Conservation (phyloP, 2,113 vertebrate genomes). For the Lepisosteus oculatus region DNA sequence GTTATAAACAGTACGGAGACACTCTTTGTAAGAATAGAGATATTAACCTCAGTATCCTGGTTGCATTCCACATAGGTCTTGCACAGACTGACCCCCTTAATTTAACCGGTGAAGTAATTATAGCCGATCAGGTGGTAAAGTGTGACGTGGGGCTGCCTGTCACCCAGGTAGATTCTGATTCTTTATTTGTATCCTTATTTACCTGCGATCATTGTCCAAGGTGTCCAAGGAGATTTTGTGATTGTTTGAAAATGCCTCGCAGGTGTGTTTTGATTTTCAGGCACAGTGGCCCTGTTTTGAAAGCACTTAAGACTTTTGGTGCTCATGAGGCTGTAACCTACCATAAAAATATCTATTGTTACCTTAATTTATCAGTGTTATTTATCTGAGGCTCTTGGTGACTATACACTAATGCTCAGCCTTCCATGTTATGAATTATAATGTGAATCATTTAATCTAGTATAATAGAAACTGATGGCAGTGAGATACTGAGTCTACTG, state of each 20-base stretch:
- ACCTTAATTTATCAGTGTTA: constrained; percentile 65
- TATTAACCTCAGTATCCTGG: too few relatives aligned
- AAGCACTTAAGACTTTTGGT: constrained; percentile 27
- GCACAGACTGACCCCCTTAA: too few relatives aligned
- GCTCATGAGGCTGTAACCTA: constrained; percentile 59
- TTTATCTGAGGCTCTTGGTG: constrained; percentile 62
- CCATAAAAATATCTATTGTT: constrained; percentile 36
- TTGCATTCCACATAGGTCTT: too few relatives aligned
- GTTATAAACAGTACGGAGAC: too few relatives aligned
- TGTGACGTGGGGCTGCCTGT: too few relatives aligned
- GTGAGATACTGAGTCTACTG: background rate
- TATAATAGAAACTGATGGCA: constrained; percentile 62
- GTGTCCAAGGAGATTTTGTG: background rate
- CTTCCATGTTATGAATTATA: constrained; percentile 67
- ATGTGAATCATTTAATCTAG: constrained; percentile 66
- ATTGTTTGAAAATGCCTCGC: background rate
- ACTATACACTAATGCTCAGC: constrained; percentile 70
- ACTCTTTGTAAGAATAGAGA: too few relatives aligned
- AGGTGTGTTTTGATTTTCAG: background rate
- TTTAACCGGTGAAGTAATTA: too few relatives aligned
- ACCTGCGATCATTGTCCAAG: too few relatives aligned
- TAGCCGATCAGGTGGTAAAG: too few relatives aligned
- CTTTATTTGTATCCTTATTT: too few relatives aligned
- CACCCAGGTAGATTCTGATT: too few relatives aligned
- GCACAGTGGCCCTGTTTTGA: constrained; percentile 16